A percentile compares a stretch with the other conserved stretches of the same genome.
Evolutionary conservation across 2,797 vertebrate species (phyloP).

Genomic region (Mormyrus proboscirostris): DNA sequence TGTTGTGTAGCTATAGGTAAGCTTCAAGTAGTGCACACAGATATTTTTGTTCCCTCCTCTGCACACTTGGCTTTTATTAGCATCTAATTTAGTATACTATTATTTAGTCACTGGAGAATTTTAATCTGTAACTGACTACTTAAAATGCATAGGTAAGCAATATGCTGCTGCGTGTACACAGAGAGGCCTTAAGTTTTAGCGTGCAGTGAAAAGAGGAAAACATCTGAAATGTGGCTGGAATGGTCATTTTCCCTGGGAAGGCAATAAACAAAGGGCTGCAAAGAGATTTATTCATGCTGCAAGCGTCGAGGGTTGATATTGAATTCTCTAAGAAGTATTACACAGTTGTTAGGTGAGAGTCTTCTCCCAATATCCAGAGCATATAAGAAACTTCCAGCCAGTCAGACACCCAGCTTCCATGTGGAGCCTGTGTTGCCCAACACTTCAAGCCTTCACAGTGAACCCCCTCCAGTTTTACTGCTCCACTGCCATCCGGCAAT

Average conservation of each 20-base stretch:
- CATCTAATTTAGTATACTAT: conserved; percentile 5
- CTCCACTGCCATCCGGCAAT: background rate
- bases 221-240: conserved; percentile 5
- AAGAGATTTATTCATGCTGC: conserved; percentile 23
- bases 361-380: background rate
- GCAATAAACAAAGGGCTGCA: background rate
- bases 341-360: conserved; percentile 25
- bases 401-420: background rate
- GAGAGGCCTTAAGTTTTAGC: background rate
- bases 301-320: background rate
- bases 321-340: conserved; percentile 16
- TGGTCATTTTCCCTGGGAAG: background rate
- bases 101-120: background rate
- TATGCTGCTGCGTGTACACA: background rate
- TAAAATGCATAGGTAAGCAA: background rate
- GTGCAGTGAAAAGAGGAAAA: background rate
- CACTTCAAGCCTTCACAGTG: background rate
- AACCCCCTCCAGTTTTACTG: background rate
- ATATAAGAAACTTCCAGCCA: background rate
- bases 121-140: background rate
- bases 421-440: background rate
- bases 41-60: background rate
- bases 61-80: conserved; percentile 7
- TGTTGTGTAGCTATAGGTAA: background rate
- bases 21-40: background rate